phyloP scores from a whole-genome alignment of 2,797 vertebrate species.

The Acridotheres tristis region DNA sequence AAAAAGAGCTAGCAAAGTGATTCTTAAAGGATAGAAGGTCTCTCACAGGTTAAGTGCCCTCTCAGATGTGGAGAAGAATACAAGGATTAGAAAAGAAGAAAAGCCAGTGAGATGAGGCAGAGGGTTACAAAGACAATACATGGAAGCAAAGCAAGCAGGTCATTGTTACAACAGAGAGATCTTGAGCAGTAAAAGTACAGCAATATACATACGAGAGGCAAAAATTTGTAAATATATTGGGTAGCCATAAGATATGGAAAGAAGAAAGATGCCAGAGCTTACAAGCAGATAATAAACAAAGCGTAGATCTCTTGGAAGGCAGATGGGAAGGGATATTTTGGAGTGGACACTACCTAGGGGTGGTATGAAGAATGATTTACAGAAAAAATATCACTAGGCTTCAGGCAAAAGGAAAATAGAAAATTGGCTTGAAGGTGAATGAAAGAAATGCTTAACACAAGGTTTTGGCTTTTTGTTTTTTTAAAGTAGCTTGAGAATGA shows the following conservation, averaged over 20 bases:
- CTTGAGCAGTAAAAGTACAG: neutral
- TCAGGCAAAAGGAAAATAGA: neutral
- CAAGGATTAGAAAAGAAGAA: neutral
- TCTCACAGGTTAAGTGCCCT: neutral
- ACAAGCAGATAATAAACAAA: neutral
- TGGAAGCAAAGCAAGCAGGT: neutral
- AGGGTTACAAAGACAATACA: neutral
- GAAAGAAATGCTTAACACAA: neutral
- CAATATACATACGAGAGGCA: neutral
- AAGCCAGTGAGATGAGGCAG: neutral
- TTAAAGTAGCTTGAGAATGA: neutral
- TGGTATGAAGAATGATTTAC: neutral
- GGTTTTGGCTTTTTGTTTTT: neutral
- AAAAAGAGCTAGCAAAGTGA: neutral
- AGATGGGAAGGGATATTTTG: neutral
- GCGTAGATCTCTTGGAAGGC: neutral
- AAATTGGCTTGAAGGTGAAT: neutral
- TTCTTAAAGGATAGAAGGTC: neutral
- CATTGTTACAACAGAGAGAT: neutral
- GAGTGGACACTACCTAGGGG: neutral
- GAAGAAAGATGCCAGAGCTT: neutral
- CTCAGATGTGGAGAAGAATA: neutral
- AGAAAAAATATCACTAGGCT: neutral
- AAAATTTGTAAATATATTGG: neutral
- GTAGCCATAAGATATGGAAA: neutral